Evolutionary conservation across 2,888 invertebrate species (phyloP), one percentile per base, ranked within the genome.

Genomic region (Megalurothrips usitatus): DNA sequence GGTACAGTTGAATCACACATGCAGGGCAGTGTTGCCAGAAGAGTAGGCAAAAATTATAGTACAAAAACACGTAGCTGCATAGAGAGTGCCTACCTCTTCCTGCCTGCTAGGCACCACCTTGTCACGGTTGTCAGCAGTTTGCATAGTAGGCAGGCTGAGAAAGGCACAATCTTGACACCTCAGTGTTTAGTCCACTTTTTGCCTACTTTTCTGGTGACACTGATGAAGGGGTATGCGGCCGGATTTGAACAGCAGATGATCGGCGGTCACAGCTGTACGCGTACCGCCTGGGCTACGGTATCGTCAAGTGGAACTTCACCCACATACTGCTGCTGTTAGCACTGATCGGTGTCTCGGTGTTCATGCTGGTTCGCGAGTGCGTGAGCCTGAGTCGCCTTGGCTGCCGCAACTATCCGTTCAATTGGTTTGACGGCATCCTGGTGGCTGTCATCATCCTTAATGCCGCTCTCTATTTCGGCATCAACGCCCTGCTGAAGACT

Each of bases 401-500:
- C 23, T 11, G 11, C 23, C 23, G 23, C 68, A 75, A 75, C 23
- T 75, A 75, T 26, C 68, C 68, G 23, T 75, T 75, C 68, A 75
- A 75, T 26, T 75, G 68, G 68, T 75, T 75, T 26, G 68, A 75
- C 68, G 26, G 23, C 68, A 26, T 75, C 68, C 68, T 75, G 9
- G 26, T 75, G 23, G 68, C 23, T 26, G 68, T 75, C 68, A 26
- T 75, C 68, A 75, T 26, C 12, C 9, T 23, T 26, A 75, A 75
- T 26, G 68, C 23, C 23, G 68, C 23, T 8, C 68, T 75, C 26
- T 75, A 75, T 26, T 75, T 75, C 68, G 68, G 68, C 68, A 26
- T 26, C 68, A 75, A 75, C 68, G 9, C 9, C 68, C 9, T 75
- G 23, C 68, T 75, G 23, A 75, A 10, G 9, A 8, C 26, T 1